A percentile compares a stretch with the other conserved stretches of the same genome.
These are phyloP conservation scores for Ochropacha duplaris DNA, from an alignment of 2,888 invertebrate genomes.

Conservation along the genomic window DNA sequence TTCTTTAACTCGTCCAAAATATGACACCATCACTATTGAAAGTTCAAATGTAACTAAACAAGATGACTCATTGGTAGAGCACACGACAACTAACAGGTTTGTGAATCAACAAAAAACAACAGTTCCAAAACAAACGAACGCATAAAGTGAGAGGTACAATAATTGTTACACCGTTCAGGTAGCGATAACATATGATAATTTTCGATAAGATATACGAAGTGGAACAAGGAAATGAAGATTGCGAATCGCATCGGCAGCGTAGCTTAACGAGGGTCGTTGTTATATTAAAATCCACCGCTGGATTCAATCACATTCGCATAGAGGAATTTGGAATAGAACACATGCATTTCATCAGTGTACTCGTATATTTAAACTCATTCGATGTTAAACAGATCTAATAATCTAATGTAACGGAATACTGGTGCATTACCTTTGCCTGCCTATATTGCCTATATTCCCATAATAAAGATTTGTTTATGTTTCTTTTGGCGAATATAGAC, in stretches of 20 bases:
- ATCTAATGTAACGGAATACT: not conserved
- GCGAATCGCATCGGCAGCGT: not conserved
- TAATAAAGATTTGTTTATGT: no score
- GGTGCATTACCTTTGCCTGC: not conserved
- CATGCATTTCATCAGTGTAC: not conserved
- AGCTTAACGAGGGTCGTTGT: not conserved
- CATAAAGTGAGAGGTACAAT: slow-evolving; percentile 14
- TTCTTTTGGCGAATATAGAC: no score
- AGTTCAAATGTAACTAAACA: slow-evolving; percentile 33
- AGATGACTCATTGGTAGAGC: slow-evolving; percentile 27
- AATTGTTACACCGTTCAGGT: slow-evolving; percentile 16
- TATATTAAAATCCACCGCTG: not conserved
- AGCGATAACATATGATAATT: slow-evolving; percentile 31
- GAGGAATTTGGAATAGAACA: not conserved
- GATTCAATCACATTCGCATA: not conserved
- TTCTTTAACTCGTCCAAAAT: slow-evolving; percentile 12
- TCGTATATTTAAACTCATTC: not conserved
- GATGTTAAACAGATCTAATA: not conserved
- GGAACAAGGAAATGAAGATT: slow-evolving; percentile 60
- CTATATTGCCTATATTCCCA: not conserved
- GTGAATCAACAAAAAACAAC: slow-evolving; percentile 15
- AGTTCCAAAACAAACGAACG: slow-evolving; percentile 10
- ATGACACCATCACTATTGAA: slow-evolving; percentile 19
- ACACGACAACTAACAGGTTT: slow-evolving; percentile 24
- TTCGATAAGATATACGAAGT: slow-evolving; percentile 64